A percentile compares a stretch with the other conserved stretches of the same genome.
Evolutionary conservation across 2,888 invertebrate genomes (phyloP).

Genomic region (Drosophila colorata): DNA sequence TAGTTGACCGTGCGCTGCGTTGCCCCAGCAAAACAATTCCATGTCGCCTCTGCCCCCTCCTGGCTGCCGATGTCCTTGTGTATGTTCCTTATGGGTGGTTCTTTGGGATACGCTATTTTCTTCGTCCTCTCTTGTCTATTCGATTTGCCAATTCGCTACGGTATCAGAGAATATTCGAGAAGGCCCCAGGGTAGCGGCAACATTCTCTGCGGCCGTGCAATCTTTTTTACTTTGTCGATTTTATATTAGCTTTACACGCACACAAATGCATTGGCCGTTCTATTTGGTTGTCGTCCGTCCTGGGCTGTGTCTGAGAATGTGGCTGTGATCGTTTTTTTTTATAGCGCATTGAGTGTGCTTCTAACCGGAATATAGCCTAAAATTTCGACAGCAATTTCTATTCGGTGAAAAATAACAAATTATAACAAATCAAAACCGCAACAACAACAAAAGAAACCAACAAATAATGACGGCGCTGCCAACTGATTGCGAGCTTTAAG

Average conservation of each 20-base stretch:
- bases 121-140: conserved; percentile 1
- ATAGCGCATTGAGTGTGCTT: conserved; percentile 22
- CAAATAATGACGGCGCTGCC: conserved; percentile 59
- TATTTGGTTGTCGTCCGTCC: conserved; percentile 2
- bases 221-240: conserved; percentile 9
- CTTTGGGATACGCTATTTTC: not conserved
- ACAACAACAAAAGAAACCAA: conserved; percentile 67
- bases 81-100: conserved; percentile 9
- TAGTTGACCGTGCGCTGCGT: conserved; percentile 91
- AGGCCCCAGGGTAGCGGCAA: conserved; percentile 19
- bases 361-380: conserved; percentile 31
- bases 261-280: conserved; percentile 35
- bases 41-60: conserved; percentile 49
- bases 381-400: conserved; percentile 43
- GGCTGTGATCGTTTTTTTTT: conserved; percentile 1
- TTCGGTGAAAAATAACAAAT: conserved; percentile 55
- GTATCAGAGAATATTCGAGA: conserved; percentile 62
- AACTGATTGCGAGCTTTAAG: conserved; percentile 30
- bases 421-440: conserved; percentile 71
- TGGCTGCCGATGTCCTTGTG: not conserved
- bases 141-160: conserved; percentile 10
- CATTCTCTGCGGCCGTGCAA: conserved; percentile 35
- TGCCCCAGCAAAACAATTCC: conserved; percentile 91
- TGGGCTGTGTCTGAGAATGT: not conserved
- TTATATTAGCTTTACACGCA: conserved; percentile 28